Conservation (phyloP, 2,888 invertebrate genomes). For the Drosophila paramelanica region DNA sequence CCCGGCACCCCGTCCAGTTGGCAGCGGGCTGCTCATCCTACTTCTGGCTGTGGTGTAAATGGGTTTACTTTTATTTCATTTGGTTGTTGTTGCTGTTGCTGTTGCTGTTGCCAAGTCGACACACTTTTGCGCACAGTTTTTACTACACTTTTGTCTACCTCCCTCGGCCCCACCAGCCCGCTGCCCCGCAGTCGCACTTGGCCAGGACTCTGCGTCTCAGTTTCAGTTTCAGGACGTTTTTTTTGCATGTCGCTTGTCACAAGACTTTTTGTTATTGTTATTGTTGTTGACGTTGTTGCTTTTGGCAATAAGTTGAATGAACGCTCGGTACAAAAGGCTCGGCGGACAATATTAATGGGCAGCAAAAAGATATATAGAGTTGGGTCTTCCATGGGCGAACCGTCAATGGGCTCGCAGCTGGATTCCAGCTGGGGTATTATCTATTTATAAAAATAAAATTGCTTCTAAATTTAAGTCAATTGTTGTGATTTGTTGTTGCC, state of each 20-base stretch:
- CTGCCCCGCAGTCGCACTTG: not conserved
- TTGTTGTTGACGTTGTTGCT: slow-evolving; percentile 29
- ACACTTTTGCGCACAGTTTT: slow-evolving; percentile 76
- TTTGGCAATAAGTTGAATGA: slow-evolving; percentile 60
- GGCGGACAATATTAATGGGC: slow-evolving; percentile 53
- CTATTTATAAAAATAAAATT: slow-evolving; percentile 46
- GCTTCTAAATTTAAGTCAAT: slow-evolving; percentile 26
- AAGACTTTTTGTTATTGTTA: slow-evolving; percentile 21
- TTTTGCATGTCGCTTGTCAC: slow-evolving; percentile 60
- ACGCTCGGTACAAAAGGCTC: slow-evolving; percentile 55
- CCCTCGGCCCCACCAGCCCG: slow-evolving; percentile 27
- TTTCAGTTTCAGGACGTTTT: slow-evolving; percentile 21
- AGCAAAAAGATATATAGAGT: slow-evolving; percentile 38
- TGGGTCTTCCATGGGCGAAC: slow-evolving; percentile 23
- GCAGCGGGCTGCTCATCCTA: slow-evolving; percentile 40
- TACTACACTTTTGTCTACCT: slow-evolving; percentile 63
- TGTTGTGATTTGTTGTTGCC: slow-evolving; percentile 2
- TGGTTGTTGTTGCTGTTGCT: slow-evolving; percentile 44
- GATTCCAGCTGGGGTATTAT: slow-evolving; percentile 32
- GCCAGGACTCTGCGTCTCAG: slow-evolving; percentile 24
- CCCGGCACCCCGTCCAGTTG: slow-evolving; percentile 1
- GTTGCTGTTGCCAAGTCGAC: slow-evolving; percentile 69
- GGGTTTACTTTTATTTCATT: slow-evolving; percentile 81
- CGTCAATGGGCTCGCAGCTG: slow-evolving; percentile 35
- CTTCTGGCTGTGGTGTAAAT: slow-evolving; percentile 71